A percentile compares a stretch with the other conserved stretches of the same genome.
phyloP scores from a whole-genome alignment of 2,113 vertebrate genomes.

The Cathartes aura region DNA sequence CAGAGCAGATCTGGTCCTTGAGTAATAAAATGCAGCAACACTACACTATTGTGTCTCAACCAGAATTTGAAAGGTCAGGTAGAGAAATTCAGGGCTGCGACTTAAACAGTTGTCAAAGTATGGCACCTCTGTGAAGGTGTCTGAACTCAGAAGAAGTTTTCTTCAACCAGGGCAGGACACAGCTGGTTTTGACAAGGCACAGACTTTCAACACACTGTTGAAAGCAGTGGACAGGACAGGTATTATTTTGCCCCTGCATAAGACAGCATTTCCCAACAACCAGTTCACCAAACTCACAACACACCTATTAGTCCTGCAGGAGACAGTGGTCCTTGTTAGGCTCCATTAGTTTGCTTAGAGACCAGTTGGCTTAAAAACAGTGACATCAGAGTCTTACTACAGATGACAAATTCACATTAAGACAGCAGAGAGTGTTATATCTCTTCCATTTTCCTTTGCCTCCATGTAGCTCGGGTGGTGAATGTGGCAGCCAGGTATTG shows the following conservation, averaged over 20 bases:
- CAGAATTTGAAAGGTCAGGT: not conserved
- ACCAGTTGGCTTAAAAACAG: not conserved
- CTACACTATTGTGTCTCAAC: not conserved
- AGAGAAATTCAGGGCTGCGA: not conserved
- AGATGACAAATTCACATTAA: not conserved
- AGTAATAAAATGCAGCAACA: not conserved
- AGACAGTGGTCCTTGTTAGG: not conserved
- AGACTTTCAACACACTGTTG: not conserved
- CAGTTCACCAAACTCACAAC: not conserved
- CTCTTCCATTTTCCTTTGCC: not conserved
- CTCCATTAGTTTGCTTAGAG: not conserved
- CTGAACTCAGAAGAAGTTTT: not conserved
- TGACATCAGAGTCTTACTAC: not conserved
- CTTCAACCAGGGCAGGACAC: not conserved
- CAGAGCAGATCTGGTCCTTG: not conserved
- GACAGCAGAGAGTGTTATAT: not conserved
- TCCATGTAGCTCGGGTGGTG: not conserved
- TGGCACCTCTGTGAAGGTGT: not conserved
- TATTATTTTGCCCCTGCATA: not conserved
- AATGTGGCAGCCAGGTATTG: not conserved
- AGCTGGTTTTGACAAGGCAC: not conserved
- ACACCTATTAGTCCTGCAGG: not conserved
- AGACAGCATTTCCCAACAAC: not conserved
- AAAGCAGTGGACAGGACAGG: not conserved
- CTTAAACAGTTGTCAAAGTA: not conserved